Base-by-base conservation (phyloP, 2,888 invertebrate genomes). In the Zaprionus obscuricornis region DNA sequence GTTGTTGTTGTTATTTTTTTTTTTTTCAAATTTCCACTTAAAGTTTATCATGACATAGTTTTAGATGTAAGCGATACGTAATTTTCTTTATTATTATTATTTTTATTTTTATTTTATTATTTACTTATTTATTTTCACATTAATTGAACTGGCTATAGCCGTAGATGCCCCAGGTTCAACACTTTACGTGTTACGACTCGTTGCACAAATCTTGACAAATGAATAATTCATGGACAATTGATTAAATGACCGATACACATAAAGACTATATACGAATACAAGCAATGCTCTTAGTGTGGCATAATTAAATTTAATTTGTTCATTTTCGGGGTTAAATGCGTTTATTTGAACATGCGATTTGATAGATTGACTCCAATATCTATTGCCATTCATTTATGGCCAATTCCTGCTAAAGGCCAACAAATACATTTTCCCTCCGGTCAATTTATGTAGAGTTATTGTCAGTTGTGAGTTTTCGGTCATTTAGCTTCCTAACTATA, bases 291-390 rank as follows among this genome's bases (percentile, higher is more conserved):
- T 14, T 20, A n/a, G n/a, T 26, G 22, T 34, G 39, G 33, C 18
- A 54, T 62, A 75, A 79, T 76, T 76, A 67, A 49, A 73, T 49
- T 79, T 34, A 60, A 76, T 84, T 79, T 60, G 73, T 43, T 24
- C 27, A 8, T 29, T 45, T 45, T 51, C 43, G 17, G 33, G 47
- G 14, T 71, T 62, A 57, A n/a, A n/a, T n/a, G n/a, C n/a, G n/a
- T n/a, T 62, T 73, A 50, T 37, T 34, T 20, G 36, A 39, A 45
- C 63, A 72, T 55, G 55, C 43, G 20, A 47, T 42, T 39, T 51
- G 45, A 42, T 47, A 10, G 29, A 51, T 22, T 58, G 36, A 16
- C 24, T 43, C n/a, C n/a, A n/a, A n/a, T n/a, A n/a, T n/a, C 14
- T n/a, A 7, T 42, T 57, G 50, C 51, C 47, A 10, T 39, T 13